Conservation (phyloP, 1,140 invertebrate genomes). For the Drosophila kepulauana region DNA sequence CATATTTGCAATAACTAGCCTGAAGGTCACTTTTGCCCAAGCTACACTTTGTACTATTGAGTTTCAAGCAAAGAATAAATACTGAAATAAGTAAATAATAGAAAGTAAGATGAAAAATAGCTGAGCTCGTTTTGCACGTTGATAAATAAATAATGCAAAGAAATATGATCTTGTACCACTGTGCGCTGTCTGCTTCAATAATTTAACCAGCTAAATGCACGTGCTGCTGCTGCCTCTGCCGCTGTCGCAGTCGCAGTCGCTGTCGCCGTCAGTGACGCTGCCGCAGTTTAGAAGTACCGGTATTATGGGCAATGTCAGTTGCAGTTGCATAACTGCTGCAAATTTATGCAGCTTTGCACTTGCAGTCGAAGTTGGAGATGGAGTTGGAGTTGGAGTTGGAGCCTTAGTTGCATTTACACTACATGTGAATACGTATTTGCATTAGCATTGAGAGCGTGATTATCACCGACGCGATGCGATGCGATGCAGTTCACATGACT, state of each 20-base stretch:
- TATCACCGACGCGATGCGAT: constrained; percentile 16
- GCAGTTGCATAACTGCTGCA: constrained; percentile 56
- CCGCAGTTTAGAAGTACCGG: constrained; percentile 74
- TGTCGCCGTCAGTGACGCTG: background rate
- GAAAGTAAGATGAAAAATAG: too few species aligned
- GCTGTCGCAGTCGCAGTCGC: constrained; percentile 21
- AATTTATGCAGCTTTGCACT: constrained; percentile 49
- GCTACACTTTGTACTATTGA: too few species aligned
- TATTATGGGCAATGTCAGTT: constrained; percentile 61
- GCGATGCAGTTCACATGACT: constrained; percentile 34
- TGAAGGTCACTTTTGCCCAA: too few species aligned
- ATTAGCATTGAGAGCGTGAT: constrained; percentile 50
- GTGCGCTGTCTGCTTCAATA: constrained; percentile 63
- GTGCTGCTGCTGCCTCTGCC: constrained; percentile 49
- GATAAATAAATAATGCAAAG: background rate
- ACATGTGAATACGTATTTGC: constrained; percentile 16
- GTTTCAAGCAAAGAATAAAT: too few species aligned
- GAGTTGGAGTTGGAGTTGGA: background rate
- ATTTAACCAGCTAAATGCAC: constrained; percentile 73
- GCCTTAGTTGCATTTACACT: constrained; percentile 1
- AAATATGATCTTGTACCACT: constrained; percentile 36
- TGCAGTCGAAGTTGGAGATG: constrained; percentile 19
- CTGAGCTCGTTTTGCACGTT: background rate
- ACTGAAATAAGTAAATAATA: too few species aligned
- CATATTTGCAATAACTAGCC: too few species aligned